These are phyloP conservation scores for Spatula clypeata DNA, from an alignment of 2,797 vertebrate species.

Conservation along the genomic window DNA sequence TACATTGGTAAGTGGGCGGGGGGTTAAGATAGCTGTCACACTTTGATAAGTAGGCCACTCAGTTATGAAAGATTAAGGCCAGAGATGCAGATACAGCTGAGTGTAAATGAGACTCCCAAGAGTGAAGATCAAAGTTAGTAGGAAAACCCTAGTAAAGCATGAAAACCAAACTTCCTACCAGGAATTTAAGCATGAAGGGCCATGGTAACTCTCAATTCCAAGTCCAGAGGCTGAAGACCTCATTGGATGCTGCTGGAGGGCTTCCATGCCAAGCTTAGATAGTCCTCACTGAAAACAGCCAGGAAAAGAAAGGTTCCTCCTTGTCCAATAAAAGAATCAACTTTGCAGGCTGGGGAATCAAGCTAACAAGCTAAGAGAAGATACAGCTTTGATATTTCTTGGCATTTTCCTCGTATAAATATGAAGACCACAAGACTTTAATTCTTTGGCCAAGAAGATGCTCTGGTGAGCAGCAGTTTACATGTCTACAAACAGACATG, in stretches of 20 bases:
- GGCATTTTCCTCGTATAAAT: slow-evolving; percentile 32
- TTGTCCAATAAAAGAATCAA: not conserved
- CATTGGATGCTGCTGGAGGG: not conserved
- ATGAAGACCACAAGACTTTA: not conserved
- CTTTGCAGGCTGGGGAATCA: not conserved
- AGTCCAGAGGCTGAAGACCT: slow-evolving; percentile 31
- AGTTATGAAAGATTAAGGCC: slow-evolving; percentile 60
- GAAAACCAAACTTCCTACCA: slow-evolving; percentile 62
- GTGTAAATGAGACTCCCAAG: slow-evolving; percentile 63
- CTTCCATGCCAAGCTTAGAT: not conserved
- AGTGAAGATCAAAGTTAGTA: slow-evolving; percentile 60
- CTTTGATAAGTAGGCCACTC: slow-evolving; percentile 59
- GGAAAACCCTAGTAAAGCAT: slow-evolving; percentile 48
- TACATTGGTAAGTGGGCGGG: slow-evolving; percentile 29
- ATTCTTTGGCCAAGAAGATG: slow-evolving; percentile 45
- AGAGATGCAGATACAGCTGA: slow-evolving; percentile 31
- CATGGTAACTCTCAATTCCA: not conserved
- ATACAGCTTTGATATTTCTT: slow-evolving; percentile 60
- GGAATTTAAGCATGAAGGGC: slow-evolving; percentile 15
- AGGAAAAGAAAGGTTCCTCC: not conserved
- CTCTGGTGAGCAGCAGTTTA: slow-evolving; percentile 56
- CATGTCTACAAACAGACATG: slow-evolving; percentile 52
- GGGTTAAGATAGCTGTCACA: slow-evolving; percentile 55
- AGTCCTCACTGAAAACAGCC: not conserved
- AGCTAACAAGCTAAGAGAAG: slow-evolving; percentile 42